These are phyloP conservation scores for Drosophila neoperkinsi DNA, from an alignment of 2,888 invertebrate species.

Conservation along the genomic window DNA sequence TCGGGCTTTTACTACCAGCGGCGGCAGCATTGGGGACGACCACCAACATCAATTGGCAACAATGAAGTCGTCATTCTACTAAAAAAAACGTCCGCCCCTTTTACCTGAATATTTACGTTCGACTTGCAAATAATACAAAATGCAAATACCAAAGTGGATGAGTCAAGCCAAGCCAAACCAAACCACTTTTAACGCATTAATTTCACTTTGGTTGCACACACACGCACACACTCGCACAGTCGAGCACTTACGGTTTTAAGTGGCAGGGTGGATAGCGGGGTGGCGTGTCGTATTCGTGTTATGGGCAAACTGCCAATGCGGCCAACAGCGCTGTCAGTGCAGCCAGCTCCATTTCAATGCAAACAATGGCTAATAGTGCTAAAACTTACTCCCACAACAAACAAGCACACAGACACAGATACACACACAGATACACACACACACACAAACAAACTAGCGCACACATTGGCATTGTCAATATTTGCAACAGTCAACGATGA, in stretches of 20 bases:
- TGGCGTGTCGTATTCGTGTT: conserved; percentile 63
- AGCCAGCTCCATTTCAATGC: conserved; percentile 72
- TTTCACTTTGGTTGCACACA: conserved; percentile 63
- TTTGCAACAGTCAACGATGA: conserved; percentile 74
- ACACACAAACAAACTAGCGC: conserved; percentile 17
- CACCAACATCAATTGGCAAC: conserved; percentile 55
- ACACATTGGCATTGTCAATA: conserved; percentile 71
- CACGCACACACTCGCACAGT: conserved; percentile 10
- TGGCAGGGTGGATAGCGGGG: conserved; percentile 4
- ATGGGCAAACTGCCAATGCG: conserved; percentile 45
- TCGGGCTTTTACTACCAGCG: not conserved
- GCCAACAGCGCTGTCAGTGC: conserved; percentile 25
- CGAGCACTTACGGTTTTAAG: conserved; percentile 36
- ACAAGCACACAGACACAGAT: conserved; percentile 13
- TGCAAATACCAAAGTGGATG: conserved; percentile 67
- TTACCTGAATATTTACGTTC: conserved; percentile 70
- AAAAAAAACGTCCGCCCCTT: conserved; percentile 11
- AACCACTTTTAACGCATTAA: conserved; percentile 79
- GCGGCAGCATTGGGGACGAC: conserved; percentile 8
- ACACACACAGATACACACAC: conserved; percentile 1
- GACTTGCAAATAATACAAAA: conserved; percentile 74
- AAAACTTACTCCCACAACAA: conserved; percentile 75
- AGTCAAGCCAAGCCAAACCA: conserved; percentile 62
- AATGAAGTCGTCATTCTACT: conserved; percentile 52
- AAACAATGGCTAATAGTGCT: conserved; percentile 78